Evolutionary conservation across 2,797 vertebrate genomes (phyloP).

Genomic region (Rhinophrynus dorsalis): DNA sequence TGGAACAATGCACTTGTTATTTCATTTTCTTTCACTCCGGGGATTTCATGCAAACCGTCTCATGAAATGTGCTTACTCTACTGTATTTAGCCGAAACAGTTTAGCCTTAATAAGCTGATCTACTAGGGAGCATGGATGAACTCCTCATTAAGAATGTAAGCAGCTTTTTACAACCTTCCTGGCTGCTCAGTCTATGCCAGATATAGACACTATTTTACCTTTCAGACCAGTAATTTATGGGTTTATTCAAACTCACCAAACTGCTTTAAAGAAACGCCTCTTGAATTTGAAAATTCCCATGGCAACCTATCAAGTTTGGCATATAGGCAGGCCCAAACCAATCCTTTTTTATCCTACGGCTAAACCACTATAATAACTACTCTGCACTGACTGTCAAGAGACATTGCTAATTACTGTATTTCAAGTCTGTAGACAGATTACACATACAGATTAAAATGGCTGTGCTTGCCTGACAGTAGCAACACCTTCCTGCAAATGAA

Average conservation of each 20-base stretch:
- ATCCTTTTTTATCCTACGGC: conserved; percentile 73
- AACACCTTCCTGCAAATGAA: conserved; percentile 55
- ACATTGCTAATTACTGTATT: conserved; percentile 71
- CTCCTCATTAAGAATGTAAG: conserved; percentile 64
- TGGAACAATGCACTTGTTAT: conserved; percentile 57
- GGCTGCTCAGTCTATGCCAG: conserved; percentile 57
- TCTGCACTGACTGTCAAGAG: conserved; percentile 70
- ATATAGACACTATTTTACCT: conserved; percentile 62
- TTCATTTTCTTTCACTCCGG: conserved; percentile 56
- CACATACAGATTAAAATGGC: conserved; percentile 66
- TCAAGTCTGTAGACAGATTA: conserved; percentile 66
- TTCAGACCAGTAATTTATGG: conserved; percentile 68
- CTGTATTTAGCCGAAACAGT: conserved; percentile 60
- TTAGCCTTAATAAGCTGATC: conserved; percentile 63
- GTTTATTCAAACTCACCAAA: conserved; percentile 75
- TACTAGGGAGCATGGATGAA: conserved; percentile 60
- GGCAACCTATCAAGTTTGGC: conserved; percentile 74
- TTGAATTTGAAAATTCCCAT: conserved; percentile 76
- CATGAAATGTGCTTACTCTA: conserved; percentile 62
- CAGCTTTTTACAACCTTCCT: conserved; percentile 59
- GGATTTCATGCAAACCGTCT: conserved; percentile 61
- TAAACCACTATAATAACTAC: conserved; percentile 74
- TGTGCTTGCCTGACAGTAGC: conserved; percentile 36
- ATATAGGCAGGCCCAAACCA: conserved; percentile 69
- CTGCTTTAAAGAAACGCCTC: conserved; percentile 71